A percentile compares a stretch with the other conserved stretches of the same genome.
Conservation (phyloP, 2,113 vertebrate species). For the Oreocharis arfaki region DNA sequence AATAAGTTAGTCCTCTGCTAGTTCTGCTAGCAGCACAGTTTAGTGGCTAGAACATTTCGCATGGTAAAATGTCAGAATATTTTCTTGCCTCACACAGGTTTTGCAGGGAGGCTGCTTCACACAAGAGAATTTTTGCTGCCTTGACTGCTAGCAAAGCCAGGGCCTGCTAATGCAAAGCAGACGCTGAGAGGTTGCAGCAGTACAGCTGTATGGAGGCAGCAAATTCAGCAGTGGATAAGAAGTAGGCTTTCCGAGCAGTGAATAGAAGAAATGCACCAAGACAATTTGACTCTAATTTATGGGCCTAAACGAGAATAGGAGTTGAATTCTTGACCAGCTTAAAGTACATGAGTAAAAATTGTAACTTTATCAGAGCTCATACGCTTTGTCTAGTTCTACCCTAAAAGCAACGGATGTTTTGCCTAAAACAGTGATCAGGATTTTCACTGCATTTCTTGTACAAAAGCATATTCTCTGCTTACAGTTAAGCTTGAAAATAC, state of each 20-base stretch:
- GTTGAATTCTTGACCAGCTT: background rate
- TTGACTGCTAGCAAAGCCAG: background rate
- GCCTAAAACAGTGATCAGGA: background rate
- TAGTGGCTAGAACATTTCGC: background rate
- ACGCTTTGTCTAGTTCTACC: background rate
- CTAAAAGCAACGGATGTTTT: background rate
- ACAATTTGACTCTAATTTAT: background rate
- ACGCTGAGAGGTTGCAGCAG: rapidly evolving
- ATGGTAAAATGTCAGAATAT: background rate
- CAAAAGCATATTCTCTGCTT: background rate
- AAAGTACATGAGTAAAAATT: background rate
- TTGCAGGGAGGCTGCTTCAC: background rate
- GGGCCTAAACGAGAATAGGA: background rate
- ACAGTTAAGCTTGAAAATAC: background rate
- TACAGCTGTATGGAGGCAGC: background rate
- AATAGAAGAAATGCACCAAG: background rate
- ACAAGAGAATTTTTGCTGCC: background rate
- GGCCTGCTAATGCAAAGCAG: background rate
- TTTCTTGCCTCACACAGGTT: background rate
- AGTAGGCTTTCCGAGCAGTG: background rate
- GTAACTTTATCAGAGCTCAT: background rate
- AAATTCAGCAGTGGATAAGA: background rate
- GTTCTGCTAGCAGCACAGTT: background rate
- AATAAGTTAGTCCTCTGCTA: background rate
- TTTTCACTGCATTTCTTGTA: background rate